These are phyloP conservation scores for Bedellia somnulentella DNA, from an alignment of 2,888 invertebrate species.

Conservation along the genomic window DNA sequence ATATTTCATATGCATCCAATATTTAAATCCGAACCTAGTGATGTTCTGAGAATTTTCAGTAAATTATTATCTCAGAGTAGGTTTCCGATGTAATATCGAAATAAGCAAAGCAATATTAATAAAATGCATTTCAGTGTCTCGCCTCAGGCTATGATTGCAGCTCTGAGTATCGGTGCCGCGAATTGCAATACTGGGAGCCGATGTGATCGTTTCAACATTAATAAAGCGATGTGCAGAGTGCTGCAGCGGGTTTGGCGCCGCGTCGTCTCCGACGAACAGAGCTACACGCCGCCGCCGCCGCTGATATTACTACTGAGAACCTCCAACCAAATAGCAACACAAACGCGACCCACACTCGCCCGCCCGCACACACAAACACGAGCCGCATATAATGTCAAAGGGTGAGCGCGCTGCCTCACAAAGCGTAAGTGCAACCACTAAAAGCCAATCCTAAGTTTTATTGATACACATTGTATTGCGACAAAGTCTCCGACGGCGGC, in stretches of 20 bases:
- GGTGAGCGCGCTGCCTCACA: slow-evolving; percentile 58
- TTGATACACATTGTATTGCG: slow-evolving; percentile 64
- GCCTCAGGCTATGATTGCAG: slow-evolving; percentile 2
- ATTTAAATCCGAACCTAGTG: too few species aligned
- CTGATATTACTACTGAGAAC: slow-evolving; percentile 28
- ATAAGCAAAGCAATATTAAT: slow-evolving; percentile 3
- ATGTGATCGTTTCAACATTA: slow-evolving; percentile 26
- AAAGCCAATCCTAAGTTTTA: slow-evolving; percentile 64
- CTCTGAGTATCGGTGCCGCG: neutral
- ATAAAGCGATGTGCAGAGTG: slow-evolving; percentile 15
- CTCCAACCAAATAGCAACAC: slow-evolving; percentile 14
- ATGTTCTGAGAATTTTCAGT: too few species aligned
- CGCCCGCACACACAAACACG: slow-evolving; percentile 14
- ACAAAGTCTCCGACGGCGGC: slow-evolving; percentile 56
- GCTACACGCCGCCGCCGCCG: too few species aligned
- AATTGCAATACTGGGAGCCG: slow-evolving; percentile 9
- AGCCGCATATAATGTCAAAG: slow-evolving; percentile 57
- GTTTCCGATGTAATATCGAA: neutral
- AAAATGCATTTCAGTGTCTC: neutral
- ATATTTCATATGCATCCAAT: too few species aligned
- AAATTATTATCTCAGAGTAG: too few species aligned
- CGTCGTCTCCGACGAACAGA: slow-evolving; percentile 35
- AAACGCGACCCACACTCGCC: slow-evolving; percentile 17
- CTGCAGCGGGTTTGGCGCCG: neutral
- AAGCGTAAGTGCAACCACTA: slow-evolving; percentile 63